Evolutionary conservation across 2,797 vertebrate genomes (phyloP), one percentile per base, ranked within the genome.

Genomic region (Liasis olivaceus): DNA sequence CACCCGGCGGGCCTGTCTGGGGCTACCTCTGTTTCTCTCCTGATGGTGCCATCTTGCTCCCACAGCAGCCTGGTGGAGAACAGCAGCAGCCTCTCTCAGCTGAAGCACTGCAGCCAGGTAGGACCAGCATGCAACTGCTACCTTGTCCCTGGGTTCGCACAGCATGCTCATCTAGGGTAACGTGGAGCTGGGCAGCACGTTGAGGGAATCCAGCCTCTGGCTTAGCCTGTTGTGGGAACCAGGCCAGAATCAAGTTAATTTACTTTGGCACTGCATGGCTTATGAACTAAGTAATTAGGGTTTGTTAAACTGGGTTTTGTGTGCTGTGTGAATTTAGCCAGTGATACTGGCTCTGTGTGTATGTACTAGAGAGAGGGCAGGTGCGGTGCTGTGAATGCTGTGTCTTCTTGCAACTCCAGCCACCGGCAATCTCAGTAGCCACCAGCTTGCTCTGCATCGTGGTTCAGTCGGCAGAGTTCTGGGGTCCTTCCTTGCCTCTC

Each of bases 61-160:
- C 96, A 96, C 96, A 91, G 96, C 97, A 98, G 98, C 4, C 97
- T 96, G 2, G 96, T 97, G 56, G 98, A 98, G 87, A 97, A 86
- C 95, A 97, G 31, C 84, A 31, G 60, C 93, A 93, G 56, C 88
- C 91, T 91, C 15, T 87, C 91, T 0, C 97, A 97, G 14, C 95
- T 97, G 56, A 94, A 97, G 84, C 97, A 96, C 20, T 95, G 98
- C 94, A 97, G 96, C 95, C 96, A 97, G 58, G 98, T 98, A 93
- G 97, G 98, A 36, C 15, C 13, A 5, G 96, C 3, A 8, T 7
- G 51, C 51, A 1, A 7, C 51, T 8, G 63, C 26, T 12, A 11
- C 11, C 63, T 66, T 66, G 1, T 3, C 66, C 66, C 64, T 2
- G 64, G 64, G 26, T 13, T 28, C 12, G 2, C 64, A 28, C 64